Percentiles rank a stretch among this genome's conserved stretches.
phyloP scores from a whole-genome alignment of 2,888 invertebrate species.

The Pristionchus maxplancki region DNA sequence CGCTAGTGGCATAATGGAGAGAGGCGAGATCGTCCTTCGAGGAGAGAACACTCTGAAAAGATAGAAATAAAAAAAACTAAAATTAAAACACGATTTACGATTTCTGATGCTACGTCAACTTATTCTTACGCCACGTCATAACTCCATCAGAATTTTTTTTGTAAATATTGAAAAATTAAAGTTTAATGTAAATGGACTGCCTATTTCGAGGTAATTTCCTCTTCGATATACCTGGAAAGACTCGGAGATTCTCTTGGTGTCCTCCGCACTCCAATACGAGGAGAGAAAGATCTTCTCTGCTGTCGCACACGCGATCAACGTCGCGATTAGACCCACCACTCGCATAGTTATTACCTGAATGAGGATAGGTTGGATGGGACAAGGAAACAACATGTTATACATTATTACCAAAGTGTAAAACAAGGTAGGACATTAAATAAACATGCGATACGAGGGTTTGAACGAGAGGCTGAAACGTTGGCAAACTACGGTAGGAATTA shows the following conservation, averaged over 20 bases:
- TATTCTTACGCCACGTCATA: slow-evolving; percentile 33
- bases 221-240: slow-evolving; percentile 19
- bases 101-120: background rate
- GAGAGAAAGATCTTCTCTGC: slow-evolving; percentile 51
- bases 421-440: background rate
- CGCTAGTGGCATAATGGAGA: slow-evolving; percentile 53
- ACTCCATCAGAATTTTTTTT: background rate
- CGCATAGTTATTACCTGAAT: slow-evolving; percentile 42
- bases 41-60: slow-evolving; percentile 49
- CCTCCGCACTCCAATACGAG: slow-evolving; percentile 45
- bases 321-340: slow-evolving; percentile 39
- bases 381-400: background rate
- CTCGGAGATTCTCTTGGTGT: slow-evolving; percentile 49
- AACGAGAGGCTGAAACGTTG: slow-evolving; percentile 47
- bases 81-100: background rate
- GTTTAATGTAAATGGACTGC: background rate
- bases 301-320: background rate
- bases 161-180: background rate
- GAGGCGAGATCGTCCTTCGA: slow-evolving; percentile 51
- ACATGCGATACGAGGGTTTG: slow-evolving; percentile 32
- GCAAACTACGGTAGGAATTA: slow-evolving; percentile 42
- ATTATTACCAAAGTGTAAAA: background rate
- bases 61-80: background rate
- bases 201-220: background rate
- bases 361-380: background rate